phyloP scores from a whole-genome alignment of 2,888 invertebrate species.

The Zeuzera pyrina region DNA sequence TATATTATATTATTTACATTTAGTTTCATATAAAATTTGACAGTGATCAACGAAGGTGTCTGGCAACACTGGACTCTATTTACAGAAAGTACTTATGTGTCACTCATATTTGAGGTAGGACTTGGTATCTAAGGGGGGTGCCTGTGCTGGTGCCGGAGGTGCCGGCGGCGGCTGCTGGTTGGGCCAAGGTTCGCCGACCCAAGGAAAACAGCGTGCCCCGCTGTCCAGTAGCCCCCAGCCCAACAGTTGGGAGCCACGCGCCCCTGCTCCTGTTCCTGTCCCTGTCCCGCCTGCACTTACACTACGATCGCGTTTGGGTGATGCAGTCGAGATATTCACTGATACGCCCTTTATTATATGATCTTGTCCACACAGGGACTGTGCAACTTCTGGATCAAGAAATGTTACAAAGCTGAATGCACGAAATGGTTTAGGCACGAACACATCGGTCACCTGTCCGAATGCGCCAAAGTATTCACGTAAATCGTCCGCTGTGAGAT shows the following conservation, averaged over 20 bases:
- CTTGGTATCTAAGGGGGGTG: constrained; percentile 39
- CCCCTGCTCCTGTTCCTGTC: constrained; percentile 4
- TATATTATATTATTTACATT: constrained; percentile 57
- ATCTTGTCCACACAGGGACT: constrained; percentile 85
- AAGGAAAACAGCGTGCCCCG: constrained; percentile 31
- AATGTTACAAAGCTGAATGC: constrained; percentile 89
- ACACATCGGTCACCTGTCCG: constrained; percentile 90
- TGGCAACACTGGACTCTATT: constrained; percentile 16
- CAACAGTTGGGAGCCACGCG: constrained; percentile 28
- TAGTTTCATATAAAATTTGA: constrained; percentile 58
- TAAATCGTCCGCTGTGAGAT: constrained; percentile 83
- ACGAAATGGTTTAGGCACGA: constrained; percentile 89
- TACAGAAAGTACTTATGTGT: constrained; percentile 18
- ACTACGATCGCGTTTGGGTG: constrained; percentile 80
- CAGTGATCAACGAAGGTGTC: constrained; percentile 47
- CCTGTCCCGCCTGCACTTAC: constrained; percentile 8
- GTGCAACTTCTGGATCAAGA: constrained; percentile 84
- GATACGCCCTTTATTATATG: constrained; percentile 89
- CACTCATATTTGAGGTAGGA: constrained; percentile 67
- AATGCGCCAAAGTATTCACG: constrained; percentile 84
- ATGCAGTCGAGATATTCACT: constrained; percentile 89
- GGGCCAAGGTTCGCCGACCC: constrained; percentile 32
- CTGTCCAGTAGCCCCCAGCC: constrained; percentile 49
- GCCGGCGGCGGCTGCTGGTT: constrained; percentile 26
- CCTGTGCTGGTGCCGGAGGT: constrained; percentile 15